phyloP scores from a whole-genome alignment of 2,797 vertebrate genomes.

The Poecilia wingei region DNA sequence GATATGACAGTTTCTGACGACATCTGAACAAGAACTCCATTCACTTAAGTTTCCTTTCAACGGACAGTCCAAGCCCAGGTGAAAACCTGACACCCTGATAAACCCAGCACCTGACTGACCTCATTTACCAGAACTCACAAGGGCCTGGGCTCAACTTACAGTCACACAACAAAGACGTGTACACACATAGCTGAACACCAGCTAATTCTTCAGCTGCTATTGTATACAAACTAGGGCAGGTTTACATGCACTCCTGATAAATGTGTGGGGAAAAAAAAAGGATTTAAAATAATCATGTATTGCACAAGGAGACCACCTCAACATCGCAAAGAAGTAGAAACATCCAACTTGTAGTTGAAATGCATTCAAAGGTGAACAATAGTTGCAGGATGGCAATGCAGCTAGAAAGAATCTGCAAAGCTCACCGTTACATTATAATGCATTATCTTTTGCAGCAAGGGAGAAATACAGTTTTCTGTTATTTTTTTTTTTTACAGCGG shows the following conservation, averaged over 20 bases:
- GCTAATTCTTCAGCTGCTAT: slow-evolving; percentile 7
- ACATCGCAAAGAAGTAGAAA: not conserved
- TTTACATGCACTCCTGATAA: not conserved
- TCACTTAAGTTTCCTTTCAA: not conserved
- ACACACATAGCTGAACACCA: not conserved
- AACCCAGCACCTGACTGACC: slow-evolving; percentile 52
- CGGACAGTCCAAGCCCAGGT: slow-evolving; percentile 21
- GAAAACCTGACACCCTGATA: slow-evolving; percentile 56
- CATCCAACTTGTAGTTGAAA: not conserved
- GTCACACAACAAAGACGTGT: slow-evolving; percentile 11
- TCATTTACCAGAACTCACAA: slow-evolving; percentile 38
- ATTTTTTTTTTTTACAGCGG: not conserved
- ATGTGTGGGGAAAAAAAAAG: not conserved
- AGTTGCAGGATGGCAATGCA: not conserved
- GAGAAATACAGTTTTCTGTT: not conserved
- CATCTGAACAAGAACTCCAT: not conserved
- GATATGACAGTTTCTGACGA: not conserved
- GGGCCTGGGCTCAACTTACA: slow-evolving; percentile 54
- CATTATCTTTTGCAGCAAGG: not conserved
- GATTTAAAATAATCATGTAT: not conserved
- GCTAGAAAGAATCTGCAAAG: not conserved
- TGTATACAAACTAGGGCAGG: not conserved
- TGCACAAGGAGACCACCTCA: not conserved
- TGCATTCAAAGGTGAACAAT: not conserved
- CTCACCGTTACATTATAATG: not conserved